Conservation (phyloP, 2,113 vertebrate genomes). For the Onychostoma macrolepis region DNA sequence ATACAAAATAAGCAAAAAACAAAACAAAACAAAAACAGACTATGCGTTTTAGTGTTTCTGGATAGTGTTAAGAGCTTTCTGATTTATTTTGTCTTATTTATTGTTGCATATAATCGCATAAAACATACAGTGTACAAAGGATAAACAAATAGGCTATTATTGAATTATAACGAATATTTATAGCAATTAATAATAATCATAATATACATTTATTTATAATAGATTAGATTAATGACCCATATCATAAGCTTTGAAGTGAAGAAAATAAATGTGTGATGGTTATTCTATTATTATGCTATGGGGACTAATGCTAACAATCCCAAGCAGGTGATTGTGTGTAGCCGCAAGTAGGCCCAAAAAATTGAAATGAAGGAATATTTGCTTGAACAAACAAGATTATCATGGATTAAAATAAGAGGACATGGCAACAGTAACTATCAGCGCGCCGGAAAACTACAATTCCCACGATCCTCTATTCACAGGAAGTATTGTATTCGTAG, state of each 20-base stretch:
- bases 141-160: not conserved
- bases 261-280: too few species aligned
- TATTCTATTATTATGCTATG: not conserved
- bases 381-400: not conserved
- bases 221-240: not conserved
- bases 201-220: not conserved
- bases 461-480: constrained; percentile 28
- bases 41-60: not conserved
- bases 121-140: not conserved
- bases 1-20: not conserved
- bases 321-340: not conserved
- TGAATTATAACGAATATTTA: not conserved
- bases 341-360: not conserved
- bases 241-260: too few species aligned
- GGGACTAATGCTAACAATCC: not conserved
- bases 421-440: not conserved
- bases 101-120: not conserved
- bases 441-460: constrained; percentile 20
- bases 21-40: too few species aligned
- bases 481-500: constrained; percentile 27
- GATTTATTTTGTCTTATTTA: not conserved
- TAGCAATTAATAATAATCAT: not conserved
- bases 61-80: not conserved
- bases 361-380: not conserved
- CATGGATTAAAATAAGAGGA: not conserved